Percentiles rank a stretch among this genome's conserved stretches.
phyloP scores from a whole-genome alignment of 2,113 vertebrate species.

The Collichthys lucidus region DNA sequence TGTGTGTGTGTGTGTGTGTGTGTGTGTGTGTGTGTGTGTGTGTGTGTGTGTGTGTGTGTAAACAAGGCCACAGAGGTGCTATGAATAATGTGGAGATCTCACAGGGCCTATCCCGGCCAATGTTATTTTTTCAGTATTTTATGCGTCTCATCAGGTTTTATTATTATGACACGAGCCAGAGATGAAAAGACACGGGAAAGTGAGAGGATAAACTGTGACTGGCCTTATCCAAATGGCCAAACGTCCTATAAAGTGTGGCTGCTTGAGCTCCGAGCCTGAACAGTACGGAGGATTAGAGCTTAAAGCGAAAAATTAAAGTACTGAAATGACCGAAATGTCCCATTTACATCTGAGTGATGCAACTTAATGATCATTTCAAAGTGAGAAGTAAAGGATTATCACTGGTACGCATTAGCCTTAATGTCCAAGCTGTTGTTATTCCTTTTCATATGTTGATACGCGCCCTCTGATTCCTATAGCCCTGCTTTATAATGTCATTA shows the following conservation, averaged over 20 bases:
- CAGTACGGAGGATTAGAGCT: conserved; percentile 39
- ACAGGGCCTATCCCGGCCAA: not conserved
- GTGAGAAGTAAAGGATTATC: conserved; percentile 48
- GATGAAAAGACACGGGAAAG: not conserved
- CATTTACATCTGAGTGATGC: conserved; percentile 51
- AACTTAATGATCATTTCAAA: conserved; percentile 53
- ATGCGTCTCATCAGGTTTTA: conserved; percentile 4
- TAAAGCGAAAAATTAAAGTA: conserved; percentile 51
- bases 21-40: conserved; percentile 48
- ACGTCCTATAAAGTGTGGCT: not conserved
- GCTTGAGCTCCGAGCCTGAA: conserved; percentile 9
- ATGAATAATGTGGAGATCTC: conserved; percentile 47
- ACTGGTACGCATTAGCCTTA: conserved; percentile 46
- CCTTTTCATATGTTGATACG: conserved; percentile 52
- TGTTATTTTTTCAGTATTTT: conserved; percentile 31
- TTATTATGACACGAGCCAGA: conserved; percentile 17
- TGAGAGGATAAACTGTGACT: not conserved
- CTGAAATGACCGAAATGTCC: conserved; percentile 48
- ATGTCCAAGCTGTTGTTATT: conserved; percentile 47
- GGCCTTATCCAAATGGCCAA: conserved; percentile 12
- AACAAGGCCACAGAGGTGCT: conserved; percentile 57
- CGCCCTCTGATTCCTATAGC: conserved; percentile 41
- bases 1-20: conserved; percentile 50
- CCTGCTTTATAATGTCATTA: conserved; percentile 54
- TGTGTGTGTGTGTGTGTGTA: conserved; percentile 48